Evolutionary conservation across 2,113 vertebrate genomes (phyloP).

Genomic region (Atrichornis clamosus): DNA sequence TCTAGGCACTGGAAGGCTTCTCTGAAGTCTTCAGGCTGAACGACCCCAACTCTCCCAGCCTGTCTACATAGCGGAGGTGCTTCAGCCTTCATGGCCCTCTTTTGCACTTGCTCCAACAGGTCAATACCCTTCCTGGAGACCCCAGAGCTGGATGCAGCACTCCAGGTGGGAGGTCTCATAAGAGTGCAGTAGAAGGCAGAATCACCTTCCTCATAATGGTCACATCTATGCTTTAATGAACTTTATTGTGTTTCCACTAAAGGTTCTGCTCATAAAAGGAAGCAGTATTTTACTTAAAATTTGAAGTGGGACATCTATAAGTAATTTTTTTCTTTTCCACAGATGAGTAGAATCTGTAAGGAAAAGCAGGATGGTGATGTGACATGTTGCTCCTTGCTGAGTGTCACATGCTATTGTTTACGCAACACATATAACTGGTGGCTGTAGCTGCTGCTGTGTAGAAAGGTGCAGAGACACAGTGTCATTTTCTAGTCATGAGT

Average conservation of each 20-base stretch:
- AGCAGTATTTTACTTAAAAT: not conserved
- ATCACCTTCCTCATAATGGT: not conserved
- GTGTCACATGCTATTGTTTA: not conserved
- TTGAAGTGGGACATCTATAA: not conserved
- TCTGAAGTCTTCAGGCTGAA: not conserved
- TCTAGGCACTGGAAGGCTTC: not conserved
- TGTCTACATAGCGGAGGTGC: not conserved
- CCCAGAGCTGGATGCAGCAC: not conserved
- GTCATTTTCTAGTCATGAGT: not conserved
- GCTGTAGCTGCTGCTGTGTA: not conserved
- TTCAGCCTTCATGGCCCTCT: not conserved
- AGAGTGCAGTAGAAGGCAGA: not conserved
- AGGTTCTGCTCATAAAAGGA: not conserved
- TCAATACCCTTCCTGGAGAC: not conserved
- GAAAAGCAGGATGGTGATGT: not conserved
- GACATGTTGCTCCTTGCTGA: not conserved
- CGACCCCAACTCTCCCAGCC: not conserved
- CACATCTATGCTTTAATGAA: not conserved
- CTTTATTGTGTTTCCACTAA: not conserved
- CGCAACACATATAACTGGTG: fast-evolving
- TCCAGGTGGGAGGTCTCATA: not conserved
- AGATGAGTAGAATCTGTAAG: not conserved
- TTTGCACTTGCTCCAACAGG: not conserved
- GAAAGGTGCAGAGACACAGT: not conserved
- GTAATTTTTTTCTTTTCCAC: fast-evolving